These are phyloP conservation scores for Semnornis frantzii DNA, from an alignment of 2,113 vertebrate genomes.

Conservation along the genomic window DNA sequence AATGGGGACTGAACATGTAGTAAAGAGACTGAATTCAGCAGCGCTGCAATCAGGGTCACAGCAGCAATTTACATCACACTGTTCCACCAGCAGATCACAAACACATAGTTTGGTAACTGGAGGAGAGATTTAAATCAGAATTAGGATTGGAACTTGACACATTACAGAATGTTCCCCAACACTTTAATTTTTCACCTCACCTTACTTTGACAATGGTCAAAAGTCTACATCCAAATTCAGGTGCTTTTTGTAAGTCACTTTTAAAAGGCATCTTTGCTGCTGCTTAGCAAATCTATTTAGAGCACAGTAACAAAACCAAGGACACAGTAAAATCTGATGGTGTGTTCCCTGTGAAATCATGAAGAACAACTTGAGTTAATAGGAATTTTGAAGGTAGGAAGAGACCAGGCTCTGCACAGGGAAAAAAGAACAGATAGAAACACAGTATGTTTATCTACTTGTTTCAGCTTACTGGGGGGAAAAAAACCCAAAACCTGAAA, in stretches of 20 bases:
- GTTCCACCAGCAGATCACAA: slow-evolving; percentile 79
- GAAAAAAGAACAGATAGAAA: not conserved
- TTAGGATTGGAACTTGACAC: not conserved
- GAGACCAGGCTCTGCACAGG: not conserved
- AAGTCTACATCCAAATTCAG: not conserved
- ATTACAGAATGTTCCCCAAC: not conserved
- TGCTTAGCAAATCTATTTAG: not conserved
- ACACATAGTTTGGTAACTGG: slow-evolving; percentile 79
- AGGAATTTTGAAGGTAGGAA: not conserved
- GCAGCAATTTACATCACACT: slow-evolving; percentile 85
- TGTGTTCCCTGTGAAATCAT: not conserved
- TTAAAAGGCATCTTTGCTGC: not conserved
- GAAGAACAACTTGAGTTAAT: not conserved
- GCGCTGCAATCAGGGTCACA: slow-evolving; percentile 82
- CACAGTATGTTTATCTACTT: not conserved
- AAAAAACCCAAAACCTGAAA: not conserved
- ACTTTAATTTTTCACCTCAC: not conserved
- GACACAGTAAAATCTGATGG: not conserved
- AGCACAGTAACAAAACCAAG: not conserved
- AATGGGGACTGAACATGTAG: slow-evolving; percentile 75
- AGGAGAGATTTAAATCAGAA: not conserved
- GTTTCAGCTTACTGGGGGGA: not conserved
- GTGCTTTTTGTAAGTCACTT: not conserved
- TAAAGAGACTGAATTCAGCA: slow-evolving; percentile 79
- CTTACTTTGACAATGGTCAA: not conserved